Conservation (phyloP, 2,113 vertebrate species). For the Podiceps cristatus region DNA sequence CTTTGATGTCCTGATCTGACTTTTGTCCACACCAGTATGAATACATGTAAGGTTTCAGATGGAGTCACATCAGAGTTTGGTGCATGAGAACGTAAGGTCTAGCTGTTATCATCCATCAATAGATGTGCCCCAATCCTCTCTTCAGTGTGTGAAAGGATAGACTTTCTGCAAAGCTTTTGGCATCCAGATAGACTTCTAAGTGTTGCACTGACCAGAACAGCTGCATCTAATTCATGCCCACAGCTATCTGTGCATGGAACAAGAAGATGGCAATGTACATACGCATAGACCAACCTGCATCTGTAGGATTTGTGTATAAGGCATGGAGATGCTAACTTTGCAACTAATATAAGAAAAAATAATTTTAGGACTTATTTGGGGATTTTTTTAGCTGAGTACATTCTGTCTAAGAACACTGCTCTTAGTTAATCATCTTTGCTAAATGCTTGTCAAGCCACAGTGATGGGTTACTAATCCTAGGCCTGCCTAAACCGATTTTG, state of each 20-base stretch:
- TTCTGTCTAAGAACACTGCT: neutral
- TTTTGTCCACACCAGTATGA: neutral
- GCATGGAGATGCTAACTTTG: neutral
- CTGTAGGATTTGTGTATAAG: neutral
- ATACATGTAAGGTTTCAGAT: neutral
- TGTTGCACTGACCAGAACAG: neutral
- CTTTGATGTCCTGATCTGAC: neutral
- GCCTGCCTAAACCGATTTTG: neutral
- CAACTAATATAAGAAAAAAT: neutral
- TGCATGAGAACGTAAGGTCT: neutral
- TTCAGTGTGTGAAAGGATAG: neutral
- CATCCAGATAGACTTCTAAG: neutral
- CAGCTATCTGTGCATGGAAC: neutral
- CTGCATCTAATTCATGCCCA: neutral
- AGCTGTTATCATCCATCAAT: neutral
- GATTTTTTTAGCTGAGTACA: neutral
- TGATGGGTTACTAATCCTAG: neutral
- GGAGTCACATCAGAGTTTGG: neutral
- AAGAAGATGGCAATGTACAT: neutral
- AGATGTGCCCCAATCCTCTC: neutral
- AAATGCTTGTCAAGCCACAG: neutral
- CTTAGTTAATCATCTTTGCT: neutral
- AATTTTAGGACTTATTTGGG: neutral
- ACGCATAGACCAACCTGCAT: neutral
- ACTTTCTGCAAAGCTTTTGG: neutral